These are phyloP conservation scores for Platycheirus albimanus DNA, from an alignment of 2,888 invertebrate species.

Conservation along the genomic window DNA sequence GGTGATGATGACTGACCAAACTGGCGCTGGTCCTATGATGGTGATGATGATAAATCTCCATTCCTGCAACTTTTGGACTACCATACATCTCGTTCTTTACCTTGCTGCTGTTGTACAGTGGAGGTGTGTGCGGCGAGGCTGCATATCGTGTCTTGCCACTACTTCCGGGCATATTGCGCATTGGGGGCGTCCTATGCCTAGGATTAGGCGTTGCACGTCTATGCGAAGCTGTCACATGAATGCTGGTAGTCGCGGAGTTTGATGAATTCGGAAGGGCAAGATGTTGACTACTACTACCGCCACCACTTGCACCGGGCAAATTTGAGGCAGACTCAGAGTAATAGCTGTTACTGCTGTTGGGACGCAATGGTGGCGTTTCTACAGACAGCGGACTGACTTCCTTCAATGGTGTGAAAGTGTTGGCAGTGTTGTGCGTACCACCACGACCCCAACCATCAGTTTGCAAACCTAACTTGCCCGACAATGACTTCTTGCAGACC, in stretches of 20 bases:
- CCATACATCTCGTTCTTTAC: slow-evolving; percentile 53
- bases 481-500: slow-evolving; percentile 42
- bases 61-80: slow-evolving; percentile 70
- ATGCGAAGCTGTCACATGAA: slow-evolving; percentile 68
- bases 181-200: slow-evolving; percentile 75
- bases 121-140: slow-evolving; percentile 82
- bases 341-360: slow-evolving; percentile 79
- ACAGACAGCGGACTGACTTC: slow-evolving; percentile 81
- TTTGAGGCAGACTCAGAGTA: slow-evolving; percentile 76
- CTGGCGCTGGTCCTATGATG: slow-evolving; percentile 68
- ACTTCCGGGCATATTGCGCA: slow-evolving; percentile 75
- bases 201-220: slow-evolving; percentile 72
- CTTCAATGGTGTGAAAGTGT: slow-evolving; percentile 77
- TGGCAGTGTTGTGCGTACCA: slow-evolving; percentile 68
- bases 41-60: slow-evolving; percentile 76
- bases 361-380: slow-evolving; percentile 81
- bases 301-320: slow-evolving; percentile 72
- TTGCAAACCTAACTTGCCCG: slow-evolving; percentile 50
- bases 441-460: slow-evolving; percentile 75
- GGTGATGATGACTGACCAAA: slow-evolving; percentile 76
- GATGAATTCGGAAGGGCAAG: slow-evolving; percentile 77
- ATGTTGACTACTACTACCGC: slow-evolving; percentile 78
- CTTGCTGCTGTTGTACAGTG: slow-evolving; percentile 77
- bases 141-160: slow-evolving; percentile 76
- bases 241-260: slow-evolving; percentile 62